phyloP scores from a whole-genome alignment of 2,113 vertebrate genomes.

The Pteronura brasiliensis region DNA sequence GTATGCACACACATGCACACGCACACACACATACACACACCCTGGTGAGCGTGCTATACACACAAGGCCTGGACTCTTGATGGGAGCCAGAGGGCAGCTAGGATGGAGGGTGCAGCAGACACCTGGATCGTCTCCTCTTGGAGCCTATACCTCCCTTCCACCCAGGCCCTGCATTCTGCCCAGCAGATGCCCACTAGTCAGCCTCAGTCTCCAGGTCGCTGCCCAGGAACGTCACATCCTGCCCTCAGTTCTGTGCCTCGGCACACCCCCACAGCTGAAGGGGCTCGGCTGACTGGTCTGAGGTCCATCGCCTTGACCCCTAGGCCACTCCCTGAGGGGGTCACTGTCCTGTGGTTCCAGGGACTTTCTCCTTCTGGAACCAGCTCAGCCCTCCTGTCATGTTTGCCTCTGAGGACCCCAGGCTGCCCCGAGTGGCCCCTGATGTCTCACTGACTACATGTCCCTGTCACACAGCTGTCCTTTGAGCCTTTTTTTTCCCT shows the following conservation, averaged over 20 bases:
- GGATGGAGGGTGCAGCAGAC: fast-evolving
- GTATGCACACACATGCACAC: background rate
- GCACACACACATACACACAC: background rate
- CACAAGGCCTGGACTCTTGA: background rate
- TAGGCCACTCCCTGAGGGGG: fast-evolving
- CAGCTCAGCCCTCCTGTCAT: fast-evolving
- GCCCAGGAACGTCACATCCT: fast-evolving
- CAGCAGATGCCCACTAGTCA: fast-evolving
- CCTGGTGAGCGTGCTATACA: no score
- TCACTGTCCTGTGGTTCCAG: background rate
- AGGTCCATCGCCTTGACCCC: fast-evolving
- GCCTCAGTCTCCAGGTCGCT: fast-evolving
- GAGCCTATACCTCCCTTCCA: fast-evolving
- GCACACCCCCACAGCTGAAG: fast-evolving
- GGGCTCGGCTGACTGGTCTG: fast-evolving
- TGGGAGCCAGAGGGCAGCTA: background rate
- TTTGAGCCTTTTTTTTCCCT: background rate
- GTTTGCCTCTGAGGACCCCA: fast-evolving
- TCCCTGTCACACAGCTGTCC: fast-evolving
- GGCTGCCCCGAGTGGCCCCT: fast-evolving
- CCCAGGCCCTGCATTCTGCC: fast-evolving
- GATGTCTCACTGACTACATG: fast-evolving
- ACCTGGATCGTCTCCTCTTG: fast-evolving
- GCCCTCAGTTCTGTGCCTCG: fast-evolving
- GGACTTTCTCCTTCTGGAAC: background rate